phyloP scores from a whole-genome alignment of 2,888 invertebrate genomes.

The Diplolepis rosae region DNA sequence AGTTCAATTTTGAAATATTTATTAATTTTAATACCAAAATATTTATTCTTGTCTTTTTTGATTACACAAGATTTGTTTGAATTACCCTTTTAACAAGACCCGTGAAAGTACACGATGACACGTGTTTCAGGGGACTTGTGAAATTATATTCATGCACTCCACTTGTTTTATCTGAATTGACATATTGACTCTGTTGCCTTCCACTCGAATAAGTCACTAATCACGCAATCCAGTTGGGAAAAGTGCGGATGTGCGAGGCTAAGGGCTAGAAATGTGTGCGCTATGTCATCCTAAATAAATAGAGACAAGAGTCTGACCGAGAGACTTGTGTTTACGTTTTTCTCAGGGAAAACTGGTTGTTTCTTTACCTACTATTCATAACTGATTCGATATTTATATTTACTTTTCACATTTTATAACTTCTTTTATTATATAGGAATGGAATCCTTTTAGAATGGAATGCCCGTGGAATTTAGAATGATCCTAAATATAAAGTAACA shows the following conservation, averaged over 20 bases:
- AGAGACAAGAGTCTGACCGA: neutral
- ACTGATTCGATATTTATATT: constrained; percentile 6
- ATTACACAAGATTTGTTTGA: neutral
- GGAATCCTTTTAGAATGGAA: neutral
- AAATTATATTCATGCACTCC: neutral
- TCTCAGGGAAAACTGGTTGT: neutral
- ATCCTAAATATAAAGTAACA: no score
- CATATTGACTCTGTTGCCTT: constrained; percentile 1
- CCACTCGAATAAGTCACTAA: neutral
- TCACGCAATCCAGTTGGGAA: neutral
- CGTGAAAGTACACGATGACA: neutral
- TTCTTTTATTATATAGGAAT: neutral
- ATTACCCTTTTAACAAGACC: neutral
- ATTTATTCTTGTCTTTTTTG: neutral
- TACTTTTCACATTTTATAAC: constrained; percentile 7
- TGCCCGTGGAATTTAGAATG: neutral
- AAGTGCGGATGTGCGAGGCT: neutral
- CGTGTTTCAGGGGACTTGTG: neutral
- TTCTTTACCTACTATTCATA: neutral
- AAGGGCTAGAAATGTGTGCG: neutral
- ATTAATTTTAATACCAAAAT: neutral
- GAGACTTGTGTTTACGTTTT: constrained; percentile 10
- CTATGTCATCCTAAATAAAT: constrained; percentile 18
- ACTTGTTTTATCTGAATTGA: neutral
- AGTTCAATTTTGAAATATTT: no score